These are phyloP conservation scores for Benitochromis conjunctus DNA, from an alignment of 2,113 vertebrate species.

Conservation along the genomic window DNA sequence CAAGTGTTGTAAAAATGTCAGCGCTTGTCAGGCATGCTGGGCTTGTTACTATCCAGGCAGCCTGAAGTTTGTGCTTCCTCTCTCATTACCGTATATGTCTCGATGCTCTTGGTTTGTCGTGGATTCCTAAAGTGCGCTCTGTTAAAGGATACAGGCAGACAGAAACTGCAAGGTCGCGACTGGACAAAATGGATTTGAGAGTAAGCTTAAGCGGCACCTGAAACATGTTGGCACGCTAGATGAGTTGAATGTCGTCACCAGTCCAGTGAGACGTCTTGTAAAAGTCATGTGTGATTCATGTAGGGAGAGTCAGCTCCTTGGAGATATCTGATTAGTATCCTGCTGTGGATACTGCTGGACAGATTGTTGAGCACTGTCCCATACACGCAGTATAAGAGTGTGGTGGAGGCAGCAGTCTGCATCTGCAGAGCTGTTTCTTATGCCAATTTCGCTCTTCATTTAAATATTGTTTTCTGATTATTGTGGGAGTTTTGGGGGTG, in stretches of 20 bases:
- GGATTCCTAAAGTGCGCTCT: background rate
- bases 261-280: slow-evolving; percentile 26
- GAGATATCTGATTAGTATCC: slow-evolving; percentile 44
- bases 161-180: background rate
- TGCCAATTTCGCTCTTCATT: background rate
- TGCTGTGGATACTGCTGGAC: slow-evolving; percentile 30
- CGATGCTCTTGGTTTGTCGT: background rate
- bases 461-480: background rate
- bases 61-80: background rate
- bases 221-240: slow-evolving; percentile 13
- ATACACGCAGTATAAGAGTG: background rate
- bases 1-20: background rate
- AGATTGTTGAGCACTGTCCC: slow-evolving; percentile 5
- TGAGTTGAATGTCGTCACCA: background rate
- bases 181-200: background rate
- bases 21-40: background rate
- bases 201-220: background rate
- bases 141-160: background rate
- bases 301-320: slow-evolving; percentile 1
- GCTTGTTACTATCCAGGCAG: background rate
- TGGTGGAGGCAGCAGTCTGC: background rate
- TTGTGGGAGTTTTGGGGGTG: background rate
- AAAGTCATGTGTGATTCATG: slow-evolving; percentile 40
- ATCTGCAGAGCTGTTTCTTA: background rate
- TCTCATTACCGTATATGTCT: background rate